Evolutionary conservation across 30 jellyfish, hydroid and myxozoan genomes (phyloP), one percentile per base, ranked within the genome.

Genomic region (Euphysa ruthae): DNA sequence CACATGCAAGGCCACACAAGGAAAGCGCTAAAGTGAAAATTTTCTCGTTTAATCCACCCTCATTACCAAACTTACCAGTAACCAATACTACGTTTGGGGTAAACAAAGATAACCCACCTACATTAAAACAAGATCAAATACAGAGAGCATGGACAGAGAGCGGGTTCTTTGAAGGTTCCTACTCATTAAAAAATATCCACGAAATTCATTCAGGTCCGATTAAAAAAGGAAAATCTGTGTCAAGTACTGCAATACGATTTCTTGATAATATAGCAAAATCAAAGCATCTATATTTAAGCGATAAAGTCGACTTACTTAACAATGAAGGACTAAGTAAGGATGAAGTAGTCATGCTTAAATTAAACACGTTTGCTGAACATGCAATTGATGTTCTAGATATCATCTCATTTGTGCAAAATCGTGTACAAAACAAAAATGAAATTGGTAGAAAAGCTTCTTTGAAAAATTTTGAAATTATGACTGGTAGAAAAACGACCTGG

Each of bases 141-240:
- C 77, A 34, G n/a, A 63, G 80, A 49, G 28, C 50, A 4, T 44
- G 80, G 70, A 68, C 69, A 0, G 80, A 68, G 24, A 68, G 80
- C 26, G 80, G 80, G 0, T 68, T 68, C 25, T 68, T 68, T 68
- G 80, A 68, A 21, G 32, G 28, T n/a, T 13, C 16, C 26, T 31
- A 33, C 24, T 24, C 16, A 6, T 8, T 8, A 10, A 21, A 31
- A n/a, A 15, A 31, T 14, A 61, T 25, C n/a, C 28, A 2, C 19
- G 49, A 61, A 61, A 61, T 18, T 23, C 64, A 6, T 8, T 16
- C 74, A 19, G 6, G 25, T 3, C 23, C 61, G 1, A 63, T 26
- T 16, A 30, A 33, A 61, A 33, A 19, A 14, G 18, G 32, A 43
- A 19, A 15, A 15, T 54, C 28, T 26, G 23, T 29, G 21, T 7